Evolutionary conservation across 2,113 vertebrate genomes (phyloP), one percentile per base, ranked within the genome.

Genomic region (Sminthopsis crassicaudata): DNA sequence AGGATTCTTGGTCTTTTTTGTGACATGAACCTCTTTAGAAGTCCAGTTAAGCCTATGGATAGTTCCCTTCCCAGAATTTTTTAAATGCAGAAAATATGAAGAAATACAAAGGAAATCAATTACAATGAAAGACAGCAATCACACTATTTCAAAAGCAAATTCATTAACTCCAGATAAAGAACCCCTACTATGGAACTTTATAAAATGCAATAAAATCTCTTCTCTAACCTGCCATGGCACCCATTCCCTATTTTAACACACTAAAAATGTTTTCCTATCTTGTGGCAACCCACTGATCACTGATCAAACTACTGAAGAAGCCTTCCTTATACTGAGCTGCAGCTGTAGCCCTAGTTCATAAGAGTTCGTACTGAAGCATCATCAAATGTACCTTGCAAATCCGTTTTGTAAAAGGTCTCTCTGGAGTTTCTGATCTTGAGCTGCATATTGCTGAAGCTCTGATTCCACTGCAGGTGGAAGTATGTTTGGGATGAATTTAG

Each of bases 401-500:
- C 99, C 99, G 24, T 99, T 99, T 98, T 99, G 99, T 92, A 99
- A 99, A 94, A 99, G 99, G 96, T 99, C 99, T 99, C 99, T 98
- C 96, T 99, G 99, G 91, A 99, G 98, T 96, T 99, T 99, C 98
- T 99, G 99, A 98, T 99, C 99, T 97, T 99, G 98, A 98, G 99
- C 99, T 55, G 99, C 99, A 94, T 99, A 99, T 97, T 99, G 99
- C 26, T 98, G 98, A 95, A 99, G 99, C 97, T 99, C 98, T 94
- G 99, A 99, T 98, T 99, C 99, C 98, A 99, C 94, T 51, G 99
- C 98, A 25, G 99, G 99, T 91, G 99, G 99, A 36, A 99, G 98
- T 98, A 99, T 99, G 98, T 99, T 99, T 94, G 99, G 99, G 98
- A 99, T 99, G 98, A 99, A 99, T 95, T 99, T 99, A 89, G 99